phyloP scores from a whole-genome alignment of 2,797 vertebrate species.

The Falco berigora region DNA sequence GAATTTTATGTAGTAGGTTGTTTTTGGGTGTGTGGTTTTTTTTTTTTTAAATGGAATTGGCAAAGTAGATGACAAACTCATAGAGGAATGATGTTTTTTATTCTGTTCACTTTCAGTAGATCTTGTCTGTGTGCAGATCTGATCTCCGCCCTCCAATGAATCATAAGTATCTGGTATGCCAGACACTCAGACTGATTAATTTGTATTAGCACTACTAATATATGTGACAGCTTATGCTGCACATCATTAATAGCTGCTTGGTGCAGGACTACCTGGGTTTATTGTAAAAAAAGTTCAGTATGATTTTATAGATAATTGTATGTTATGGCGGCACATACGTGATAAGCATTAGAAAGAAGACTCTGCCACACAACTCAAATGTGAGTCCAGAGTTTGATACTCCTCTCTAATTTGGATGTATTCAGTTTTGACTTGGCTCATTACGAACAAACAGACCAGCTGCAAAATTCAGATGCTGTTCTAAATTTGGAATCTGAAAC shows the following conservation, averaged over 20 bases:
- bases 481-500: slow-evolving; percentile 19
- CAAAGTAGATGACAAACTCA: neutral
- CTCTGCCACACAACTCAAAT: neutral
- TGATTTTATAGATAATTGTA: neutral
- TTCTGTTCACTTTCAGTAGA: neutral
- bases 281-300: neutral
- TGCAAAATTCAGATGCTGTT: slow-evolving; percentile 27
- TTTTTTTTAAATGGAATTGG: neutral
- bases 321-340: neutral
- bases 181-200: neutral
- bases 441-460: neutral
- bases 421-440: slow-evolving; percentile 23
- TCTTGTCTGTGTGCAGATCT: neutral
- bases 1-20: neutral
- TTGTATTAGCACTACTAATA: neutral
- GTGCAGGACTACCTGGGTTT: neutral
- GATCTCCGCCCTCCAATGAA: neutral
- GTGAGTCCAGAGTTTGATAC: neutral
- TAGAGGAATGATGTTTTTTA: neutral
- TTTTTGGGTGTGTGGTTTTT: neutral
- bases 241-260: neutral
- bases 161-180: neutral
- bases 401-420: slow-evolving; percentile 19
- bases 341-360: neutral
- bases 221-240: neutral